Base-by-base conservation (phyloP, 2,797 vertebrate species). In the Sternotherus odoratus region DNA sequence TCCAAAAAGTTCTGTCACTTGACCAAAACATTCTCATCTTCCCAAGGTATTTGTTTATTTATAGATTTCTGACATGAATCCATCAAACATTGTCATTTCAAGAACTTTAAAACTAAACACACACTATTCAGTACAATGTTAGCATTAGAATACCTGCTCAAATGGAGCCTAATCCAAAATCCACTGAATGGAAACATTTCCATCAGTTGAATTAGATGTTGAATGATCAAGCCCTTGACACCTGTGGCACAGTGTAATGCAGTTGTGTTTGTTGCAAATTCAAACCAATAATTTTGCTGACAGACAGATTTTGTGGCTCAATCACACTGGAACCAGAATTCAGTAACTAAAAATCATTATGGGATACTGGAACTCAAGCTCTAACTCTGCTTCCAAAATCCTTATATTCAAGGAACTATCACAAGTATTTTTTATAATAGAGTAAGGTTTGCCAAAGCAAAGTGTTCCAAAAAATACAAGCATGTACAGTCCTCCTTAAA, bases 101-200 rank as follows among this genome's bases (percentile, higher is more conserved):
- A 28, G 24, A 16, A 48, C 48, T 75, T 10, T 46, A 48, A 75
- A 82, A 36, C 33, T 9, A 28, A 26, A 50, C 1, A 0, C 10
- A 16, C 0, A 2, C 9, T 3, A 0, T 3, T 83, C 77, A 77
- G 63, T 2, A 26, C 63, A 83, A 13, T 15, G 2, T 0, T 0
- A 81, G 33, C 16, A 19, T 4, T 30, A 82, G 60, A 21, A 85
- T 36, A 0, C 7, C 77, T 56, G 5, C 43, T 0, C 16, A 36
- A 53, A 46, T 0, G 0, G 57, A n/a, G 36, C 16, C 8, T 24
- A 0, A 63, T 10, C 33, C 60, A 63, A 63, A 0, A 5, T 1
- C 54, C 48, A 30, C 15, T 53, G 23, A 51, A 30, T 0, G 9
- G 54, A 2, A n/a, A 83, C 19, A 0, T 12, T 6, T 78, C 12